Base-by-base conservation (phyloP, 2,888 invertebrate species). In the Congeria kusceri region DNA sequence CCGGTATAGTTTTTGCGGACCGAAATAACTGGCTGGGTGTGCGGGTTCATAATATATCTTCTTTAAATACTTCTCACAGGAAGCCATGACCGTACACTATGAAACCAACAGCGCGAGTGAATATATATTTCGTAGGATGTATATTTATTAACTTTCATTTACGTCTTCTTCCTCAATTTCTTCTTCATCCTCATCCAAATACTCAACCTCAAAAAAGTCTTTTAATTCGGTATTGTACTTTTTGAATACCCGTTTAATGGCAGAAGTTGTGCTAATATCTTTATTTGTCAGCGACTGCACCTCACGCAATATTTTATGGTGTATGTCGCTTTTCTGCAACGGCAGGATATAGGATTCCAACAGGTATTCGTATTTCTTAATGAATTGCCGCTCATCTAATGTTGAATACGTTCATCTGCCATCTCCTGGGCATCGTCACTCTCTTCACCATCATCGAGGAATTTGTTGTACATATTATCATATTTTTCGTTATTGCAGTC, bases 1-100 rank as follows among this genome's bases (percentile, higher is more conserved):
- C n/a, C 76, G 63, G 58, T 61, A 28, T 59, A 72, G 27, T 72
- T 27, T 58, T 76, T 80, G 67, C 15, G 79, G 75, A 39, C 49
- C 75, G 69, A 7, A 47, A 53, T 49, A 76, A 72, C 80, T 67
- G 7, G 59, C 73, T 13, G 67, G 64, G 44, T 76, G 75, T 15
- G 20, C 23, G 9, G 67, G 77, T 64, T 73, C 59, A 27, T 59
- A 71, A 39, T 72, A 72, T 58, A 71, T 44, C 64, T 23, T 70
- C 27, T 39, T 66, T 65, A 72, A 59, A 67, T 78, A 78, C 11
- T 66, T 25, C 53, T 80, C 72, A 28, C 61, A 61, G 2, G 9
- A 32, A 61, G 61, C 61, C 61, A 61, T 25, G 7, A 61, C 28
- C 29, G 20, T 39, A 20, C 11, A 44, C 39, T 32, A 23, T 46